Evolutionary conservation across 2,888 invertebrate genomes (phyloP), one percentile per base, ranked within the genome.

Genomic region (Athetis lepigone): DNA sequence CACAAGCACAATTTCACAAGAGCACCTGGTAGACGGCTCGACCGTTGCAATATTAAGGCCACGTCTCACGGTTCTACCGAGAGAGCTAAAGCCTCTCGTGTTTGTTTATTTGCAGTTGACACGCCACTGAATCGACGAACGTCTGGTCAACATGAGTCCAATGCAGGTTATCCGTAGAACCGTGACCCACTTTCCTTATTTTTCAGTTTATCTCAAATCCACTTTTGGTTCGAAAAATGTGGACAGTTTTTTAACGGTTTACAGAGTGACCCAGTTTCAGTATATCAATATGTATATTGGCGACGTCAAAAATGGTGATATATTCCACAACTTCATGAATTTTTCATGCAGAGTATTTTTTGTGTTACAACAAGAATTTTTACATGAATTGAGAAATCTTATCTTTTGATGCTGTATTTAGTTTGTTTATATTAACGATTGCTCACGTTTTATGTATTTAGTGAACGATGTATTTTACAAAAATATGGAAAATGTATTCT

Each of bases 121-220:
- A 58, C 47, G 75, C 67, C 29, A 39, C 3, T 45, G 11, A 40
- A 6, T 11, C 9, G 9, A 42, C 7, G 40, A 40, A 54, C 40
- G 36, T 6, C 40, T 19, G 25, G 4, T 21, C 1, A 52, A 11
- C 74, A 52, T 43, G 68, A 33, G 39, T 39, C 23, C 11, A 23
- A n/a, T 36, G 45, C 68, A 50, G 16, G 25, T 33, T 8, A 19
- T n/a, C 11, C 19, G 7, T 19, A 47, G 11, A 42, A 43, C 42
- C 51, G 25, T 58, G 69, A 68, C 51, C 46, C 9, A 27, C 33
- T 68, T 74, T 74, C 13, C 6, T 36, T 23, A 27, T 9, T 64
- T 68, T 74, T 74, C 69, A 67, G 47, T 19, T 7, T 39, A 27
- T 37, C 11, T 23, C 16, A 19, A 13, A 50, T 23, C 19, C 8